Conservation (phyloP, 2,888 invertebrate species). For the Polydrusus cervinus region DNA sequence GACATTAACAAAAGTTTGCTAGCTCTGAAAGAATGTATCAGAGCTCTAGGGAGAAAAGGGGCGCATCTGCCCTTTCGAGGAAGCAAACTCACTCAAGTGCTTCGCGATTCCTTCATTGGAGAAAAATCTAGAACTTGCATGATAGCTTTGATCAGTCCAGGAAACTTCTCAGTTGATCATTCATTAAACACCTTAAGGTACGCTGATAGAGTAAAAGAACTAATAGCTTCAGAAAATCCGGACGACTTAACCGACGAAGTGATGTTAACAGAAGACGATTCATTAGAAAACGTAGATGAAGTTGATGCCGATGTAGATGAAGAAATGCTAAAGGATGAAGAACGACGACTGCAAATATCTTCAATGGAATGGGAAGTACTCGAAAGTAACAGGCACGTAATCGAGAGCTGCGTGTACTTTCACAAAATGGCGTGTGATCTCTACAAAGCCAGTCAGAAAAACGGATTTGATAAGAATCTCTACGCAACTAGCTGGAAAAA, state of each 20-base stretch:
- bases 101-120: conserved; percentile 98
- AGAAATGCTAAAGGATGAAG: conserved; percentile 57
- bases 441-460: conserved; percentile 87
- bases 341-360: conserved; percentile 58
- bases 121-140: conserved; percentile 99
- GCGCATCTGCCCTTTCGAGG: conserved; percentile 98
- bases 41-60: conserved; percentile 95
- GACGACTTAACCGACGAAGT: conserved; percentile 51
- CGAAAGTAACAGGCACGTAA: conserved; percentile 89
- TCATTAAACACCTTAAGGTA: conserved; percentile 97
- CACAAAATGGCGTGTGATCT: conserved; percentile 83
- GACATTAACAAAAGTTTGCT: conserved; percentile 97
- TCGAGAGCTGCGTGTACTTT: conserved; percentile 82
- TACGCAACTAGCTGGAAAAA: conserved; percentile 67
- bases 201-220: conserved; percentile 96
- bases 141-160: conserved; percentile 99
- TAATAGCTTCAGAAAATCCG: conserved; percentile 74
- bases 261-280: conserved; percentile 53
- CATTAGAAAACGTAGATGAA: conserved; percentile 55
- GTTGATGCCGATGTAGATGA: conserved; percentile 59
- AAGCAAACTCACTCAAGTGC: conserved; percentile 95
- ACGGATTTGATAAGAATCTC: conserved; percentile 90
- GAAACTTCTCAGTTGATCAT: conserved; percentile 96
- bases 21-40: conserved; percentile 97
- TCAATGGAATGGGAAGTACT: conserved; percentile 75